Evolutionary conservation across 1,140 invertebrate species (phyloP).

Genomic region (Pseudoatta argentina): DNA sequence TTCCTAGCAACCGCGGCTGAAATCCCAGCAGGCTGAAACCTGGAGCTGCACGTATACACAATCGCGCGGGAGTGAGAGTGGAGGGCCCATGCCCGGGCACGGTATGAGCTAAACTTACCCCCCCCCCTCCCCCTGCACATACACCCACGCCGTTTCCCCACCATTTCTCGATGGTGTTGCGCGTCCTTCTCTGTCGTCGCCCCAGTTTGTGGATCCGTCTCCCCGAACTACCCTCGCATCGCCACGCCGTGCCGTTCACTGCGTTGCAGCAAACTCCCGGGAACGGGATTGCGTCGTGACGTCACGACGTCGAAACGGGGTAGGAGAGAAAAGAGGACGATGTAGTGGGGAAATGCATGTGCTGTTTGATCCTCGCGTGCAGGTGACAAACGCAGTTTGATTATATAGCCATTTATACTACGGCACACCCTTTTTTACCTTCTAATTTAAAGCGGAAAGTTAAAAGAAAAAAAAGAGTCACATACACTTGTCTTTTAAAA

Average conservation of each 20-base stretch:
- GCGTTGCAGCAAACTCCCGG: constrained; percentile 69
- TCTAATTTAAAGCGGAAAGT: background rate
- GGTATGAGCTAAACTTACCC: constrained; percentile 75
- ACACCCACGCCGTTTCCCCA: constrained; percentile 37
- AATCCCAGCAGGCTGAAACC: constrained; percentile 75
- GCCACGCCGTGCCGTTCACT: background rate
- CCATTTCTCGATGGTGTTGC: constrained; percentile 41
- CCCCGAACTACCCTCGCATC: constrained; percentile 10
- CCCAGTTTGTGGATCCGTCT: constrained; percentile 59
- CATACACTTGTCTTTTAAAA: background rate
- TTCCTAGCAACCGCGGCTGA: constrained; percentile 75
- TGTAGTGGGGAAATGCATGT: constrained; percentile 12
- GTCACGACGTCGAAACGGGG: constrained; percentile 48
- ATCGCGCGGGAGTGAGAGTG: constrained; percentile 48
- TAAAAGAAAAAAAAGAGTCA: background rate
- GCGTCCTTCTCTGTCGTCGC: constrained; percentile 63
- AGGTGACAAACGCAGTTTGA: constrained; percentile 40
- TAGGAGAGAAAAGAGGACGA: background rate
- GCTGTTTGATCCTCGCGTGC: constrained; percentile 53
- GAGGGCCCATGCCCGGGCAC: constrained; percentile 72
- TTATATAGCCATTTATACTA: constrained; percentile 25
- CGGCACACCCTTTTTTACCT: constrained; percentile 7
- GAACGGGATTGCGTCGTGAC: constrained; percentile 59
- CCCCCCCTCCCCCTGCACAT: constrained; percentile 54
- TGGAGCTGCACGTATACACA: constrained; percentile 60